Conservation (phyloP, 2,888 invertebrate species). For the Andricus quercusramuli region DNA sequence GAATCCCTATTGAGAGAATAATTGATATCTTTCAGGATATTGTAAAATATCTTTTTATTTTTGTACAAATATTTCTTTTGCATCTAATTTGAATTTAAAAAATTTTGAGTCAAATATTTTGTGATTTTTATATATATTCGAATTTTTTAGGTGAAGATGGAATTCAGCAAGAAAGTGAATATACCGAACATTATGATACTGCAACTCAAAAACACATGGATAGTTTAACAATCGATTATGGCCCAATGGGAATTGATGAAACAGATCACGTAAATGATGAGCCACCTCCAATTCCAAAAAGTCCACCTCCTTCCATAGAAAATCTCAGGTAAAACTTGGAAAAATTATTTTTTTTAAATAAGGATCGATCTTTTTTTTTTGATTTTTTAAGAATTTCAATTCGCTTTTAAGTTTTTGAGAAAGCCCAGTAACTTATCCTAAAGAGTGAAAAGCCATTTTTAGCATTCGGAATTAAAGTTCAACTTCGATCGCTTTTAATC, state of each 20-base stretch:
- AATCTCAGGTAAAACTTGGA: conserved; percentile 46
- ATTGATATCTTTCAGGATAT: background rate
- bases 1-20: background rate
- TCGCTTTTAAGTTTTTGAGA: no score
- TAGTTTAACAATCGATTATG: conserved; percentile 75
- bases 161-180: conserved; percentile 76
- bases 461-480: background rate
- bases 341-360: conserved; percentile 16
- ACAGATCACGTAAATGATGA: conserved; percentile 35
- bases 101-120: no score
- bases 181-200: conserved; percentile 74
- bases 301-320: conserved; percentile 45
- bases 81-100: no score
- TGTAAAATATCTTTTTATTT: background rate
- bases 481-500: background rate
- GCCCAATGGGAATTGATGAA: conserved; percentile 45
- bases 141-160: conserved; percentile 57
- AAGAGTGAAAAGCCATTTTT: no score
- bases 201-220: conserved; percentile 80
- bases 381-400: no score
- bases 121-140: background rate
- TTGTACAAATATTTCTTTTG: no score
- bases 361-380: conserved; percentile 13
- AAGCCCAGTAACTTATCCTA: no score
- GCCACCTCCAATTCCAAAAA: background rate